Conservation (phyloP, 1,140 invertebrate genomes). For the Drosophila asahinai region DNA sequence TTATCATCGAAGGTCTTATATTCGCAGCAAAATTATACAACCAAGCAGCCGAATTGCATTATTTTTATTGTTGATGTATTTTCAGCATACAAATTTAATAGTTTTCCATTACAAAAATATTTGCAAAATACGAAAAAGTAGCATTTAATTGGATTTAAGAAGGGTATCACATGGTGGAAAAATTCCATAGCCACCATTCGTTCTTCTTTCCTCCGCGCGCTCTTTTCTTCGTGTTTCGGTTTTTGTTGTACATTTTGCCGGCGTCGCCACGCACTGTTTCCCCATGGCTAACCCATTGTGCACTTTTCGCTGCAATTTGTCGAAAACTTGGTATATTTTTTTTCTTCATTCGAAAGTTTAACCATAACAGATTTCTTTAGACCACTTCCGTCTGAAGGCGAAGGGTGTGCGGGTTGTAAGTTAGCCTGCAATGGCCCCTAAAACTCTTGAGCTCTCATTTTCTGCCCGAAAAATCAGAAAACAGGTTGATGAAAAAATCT, state of each 20-base stretch:
- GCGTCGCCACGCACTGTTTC: conserved; percentile 76
- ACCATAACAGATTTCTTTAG: conserved; percentile 75
- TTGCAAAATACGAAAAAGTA: background rate
- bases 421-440: conserved; percentile 9
- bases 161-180: conserved; percentile 16
- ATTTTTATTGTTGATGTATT: background rate
- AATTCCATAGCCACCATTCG: conserved; percentile 2
- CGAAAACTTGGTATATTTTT: conserved; percentile 55
- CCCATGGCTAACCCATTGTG: conserved; percentile 64
- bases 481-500: conserved; percentile 12
- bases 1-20: background rate
- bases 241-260: conserved; percentile 47
- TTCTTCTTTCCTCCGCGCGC: background rate
- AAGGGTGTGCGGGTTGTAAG: conserved; percentile 4
- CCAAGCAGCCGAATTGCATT: too few relatives aligned
- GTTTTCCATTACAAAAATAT: background rate
- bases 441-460: conserved; percentile 39
- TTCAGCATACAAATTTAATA: background rate
- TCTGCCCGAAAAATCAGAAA: conserved; percentile 16
- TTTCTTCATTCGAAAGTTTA: conserved; percentile 63
- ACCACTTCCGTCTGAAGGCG: conserved; percentile 24
- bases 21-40: too few relatives aligned
- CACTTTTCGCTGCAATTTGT: conserved; percentile 80
- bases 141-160: conserved; percentile 13
- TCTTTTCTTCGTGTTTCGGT: conserved; percentile 30